phyloP scores from a whole-genome alignment of 2,888 invertebrate genomes.

The Tromatobia lineatoria region DNA sequence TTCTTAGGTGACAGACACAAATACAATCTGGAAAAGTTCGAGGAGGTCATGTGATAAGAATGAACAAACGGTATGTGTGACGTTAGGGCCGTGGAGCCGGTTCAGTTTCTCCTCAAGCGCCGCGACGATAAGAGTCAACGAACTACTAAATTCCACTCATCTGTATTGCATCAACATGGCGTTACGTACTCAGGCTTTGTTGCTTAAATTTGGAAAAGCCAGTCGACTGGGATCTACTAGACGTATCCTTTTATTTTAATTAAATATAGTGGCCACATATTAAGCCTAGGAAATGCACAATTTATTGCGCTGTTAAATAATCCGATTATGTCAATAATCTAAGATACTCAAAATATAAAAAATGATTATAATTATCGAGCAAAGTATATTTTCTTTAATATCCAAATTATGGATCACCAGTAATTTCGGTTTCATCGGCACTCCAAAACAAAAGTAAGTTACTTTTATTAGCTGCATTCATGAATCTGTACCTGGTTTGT shows the following conservation, averaged over 20 bases:
- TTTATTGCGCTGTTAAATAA: neutral
- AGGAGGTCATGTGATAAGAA: conserved; percentile 67
- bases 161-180: conserved; percentile 74
- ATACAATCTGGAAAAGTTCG: conserved; percentile 5
- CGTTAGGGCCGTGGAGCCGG: conserved; percentile 20
- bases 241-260: conserved; percentile 79
- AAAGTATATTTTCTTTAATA: conserved; percentile 55
- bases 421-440: conserved; percentile 72
- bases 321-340: neutral
- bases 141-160: neutral
- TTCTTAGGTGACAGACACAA: neutral
- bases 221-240: conserved; percentile 66
- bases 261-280: neutral
- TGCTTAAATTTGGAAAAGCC: conserved; percentile 67
- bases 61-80: conserved; percentile 14
- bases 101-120: conserved; percentile 60
- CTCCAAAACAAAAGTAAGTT: conserved; percentile 75
- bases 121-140: conserved; percentile 51
- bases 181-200: conserved; percentile 67
- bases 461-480: neutral
- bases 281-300: neutral
- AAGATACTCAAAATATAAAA: conserved; percentile 12
- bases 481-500: neutral
- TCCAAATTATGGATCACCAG: conserved; percentile 67
- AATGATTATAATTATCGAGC: conserved; percentile 10